Base-by-base conservation (phyloP, 1,140 invertebrate genomes). In the Armadillidium nasatum region DNA sequence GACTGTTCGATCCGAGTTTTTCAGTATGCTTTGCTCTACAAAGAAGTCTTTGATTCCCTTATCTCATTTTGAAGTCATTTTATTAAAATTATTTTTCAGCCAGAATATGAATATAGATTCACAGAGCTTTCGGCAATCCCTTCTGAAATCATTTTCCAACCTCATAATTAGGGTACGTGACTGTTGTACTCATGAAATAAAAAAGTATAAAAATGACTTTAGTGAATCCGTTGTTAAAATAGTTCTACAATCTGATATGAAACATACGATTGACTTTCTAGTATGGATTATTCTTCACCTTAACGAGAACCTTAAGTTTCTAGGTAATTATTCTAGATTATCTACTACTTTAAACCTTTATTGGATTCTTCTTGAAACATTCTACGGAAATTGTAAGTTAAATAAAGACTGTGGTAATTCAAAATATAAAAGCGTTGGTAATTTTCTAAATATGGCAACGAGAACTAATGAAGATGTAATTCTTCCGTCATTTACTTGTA, bases 271-370 rank as follows among this genome's bases (percentile, higher is more conserved):
- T 60, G 7, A 60, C 11, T 60, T 60, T 60, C 50, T 60, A 15
- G 19, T 60, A 15, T 60, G 50, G 50, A 13, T 60, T 60, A 60
- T 60, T 60, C 7, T 3, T 7, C 11, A 60, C 11, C 50, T 60
- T 60, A 60, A 60, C 19, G 19, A 60, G 11, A 19, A 60, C 19
- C 50, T 60, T 19, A 19, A 60, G 11, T 19, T 19, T 60, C 19
- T 60, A 19, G 11, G 50, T 13, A 60, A 60, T 19, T 60, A 60
- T 60, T 60, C 50, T 60, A 60, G 50, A 19, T 19, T 15, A 15
- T 60, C 50, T 60, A 60, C 50, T 60, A 19, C 50, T 60, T 60
- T 60, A 19, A 60, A 60, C 7, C 50, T 60, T 19, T 60, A 60
- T 7, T 7, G 50, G 2, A 60, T 60, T 15, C 50, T 60, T 15